Evolutionary conservation across 2,797 vertebrate species (phyloP).

Genomic region (Eleutherodactylus coqui): DNA sequence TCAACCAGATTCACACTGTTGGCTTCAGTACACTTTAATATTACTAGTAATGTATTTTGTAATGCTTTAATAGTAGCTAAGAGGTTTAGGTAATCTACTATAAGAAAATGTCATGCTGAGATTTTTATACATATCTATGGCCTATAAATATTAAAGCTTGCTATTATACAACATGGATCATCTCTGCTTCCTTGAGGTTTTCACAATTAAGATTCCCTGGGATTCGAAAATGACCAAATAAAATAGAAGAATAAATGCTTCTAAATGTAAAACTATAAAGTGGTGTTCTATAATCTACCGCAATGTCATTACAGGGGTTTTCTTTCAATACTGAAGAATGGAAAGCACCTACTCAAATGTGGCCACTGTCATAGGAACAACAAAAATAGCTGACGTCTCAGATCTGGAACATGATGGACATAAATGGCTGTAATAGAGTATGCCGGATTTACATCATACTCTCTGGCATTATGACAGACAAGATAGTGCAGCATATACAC

Average conservation of each 20-base stretch:
- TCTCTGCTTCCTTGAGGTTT: not conserved
- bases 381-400: too few species aligned
- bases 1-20: constrained; percentile 20
- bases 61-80: not conserved
- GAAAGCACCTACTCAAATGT: not conserved
- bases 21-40: too few species aligned
- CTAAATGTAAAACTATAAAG: not conserved
- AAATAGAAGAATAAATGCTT: not conserved
- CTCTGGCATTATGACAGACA: too few species aligned
- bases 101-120: not conserved
- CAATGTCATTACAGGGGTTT: not conserved
- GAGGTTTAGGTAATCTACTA: not conserved
- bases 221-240: not conserved
- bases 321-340: not conserved
- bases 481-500: too few species aligned
- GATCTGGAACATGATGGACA: too few species aligned
- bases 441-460: too few species aligned
- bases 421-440: too few species aligned
- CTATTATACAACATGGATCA: not conserved
- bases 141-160: not conserved
- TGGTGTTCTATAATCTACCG: not conserved
- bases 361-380: too few species aligned
- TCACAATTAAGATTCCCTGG: not conserved
- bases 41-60: not conserved
- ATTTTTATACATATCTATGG: not conserved